These are phyloP conservation scores for Podilymbus podiceps DNA, from an alignment of 2,113 vertebrate genomes.

Conservation along the genomic window DNA sequence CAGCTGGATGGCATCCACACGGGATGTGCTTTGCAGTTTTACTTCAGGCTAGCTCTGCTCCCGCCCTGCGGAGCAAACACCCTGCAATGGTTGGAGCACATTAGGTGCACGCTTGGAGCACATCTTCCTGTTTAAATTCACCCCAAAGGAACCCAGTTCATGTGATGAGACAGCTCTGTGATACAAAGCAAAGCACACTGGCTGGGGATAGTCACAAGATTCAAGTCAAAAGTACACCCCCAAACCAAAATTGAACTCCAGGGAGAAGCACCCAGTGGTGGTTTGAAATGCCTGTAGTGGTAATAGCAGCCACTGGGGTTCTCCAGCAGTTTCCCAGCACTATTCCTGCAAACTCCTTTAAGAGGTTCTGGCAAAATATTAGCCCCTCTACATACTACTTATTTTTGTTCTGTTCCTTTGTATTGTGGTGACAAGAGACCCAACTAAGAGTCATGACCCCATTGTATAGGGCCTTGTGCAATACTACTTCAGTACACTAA, in stretches of 20 bases:
- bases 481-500: background rate
- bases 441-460: background rate
- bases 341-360: background rate
- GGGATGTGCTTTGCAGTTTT: background rate
- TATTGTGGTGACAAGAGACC: background rate
- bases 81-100: background rate
- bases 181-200: background rate
- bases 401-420: background rate
- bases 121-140: background rate
- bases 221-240: background rate
- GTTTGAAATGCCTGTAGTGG: background rate
- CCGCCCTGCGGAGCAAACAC: background rate
- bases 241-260: background rate
- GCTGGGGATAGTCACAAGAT: background rate
- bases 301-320: background rate
- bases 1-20: background rate
- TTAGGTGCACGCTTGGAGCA: background rate
- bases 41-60: background rate
- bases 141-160: background rate
- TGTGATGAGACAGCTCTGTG: background rate
- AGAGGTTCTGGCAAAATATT: background rate
- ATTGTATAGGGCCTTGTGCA: background rate
- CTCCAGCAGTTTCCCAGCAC: background rate
- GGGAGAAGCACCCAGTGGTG: background rate
- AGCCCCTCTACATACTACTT: fast-evolving